phyloP scores from a whole-genome alignment of 2,888 invertebrate species.

The Augiades crinisus region DNA sequence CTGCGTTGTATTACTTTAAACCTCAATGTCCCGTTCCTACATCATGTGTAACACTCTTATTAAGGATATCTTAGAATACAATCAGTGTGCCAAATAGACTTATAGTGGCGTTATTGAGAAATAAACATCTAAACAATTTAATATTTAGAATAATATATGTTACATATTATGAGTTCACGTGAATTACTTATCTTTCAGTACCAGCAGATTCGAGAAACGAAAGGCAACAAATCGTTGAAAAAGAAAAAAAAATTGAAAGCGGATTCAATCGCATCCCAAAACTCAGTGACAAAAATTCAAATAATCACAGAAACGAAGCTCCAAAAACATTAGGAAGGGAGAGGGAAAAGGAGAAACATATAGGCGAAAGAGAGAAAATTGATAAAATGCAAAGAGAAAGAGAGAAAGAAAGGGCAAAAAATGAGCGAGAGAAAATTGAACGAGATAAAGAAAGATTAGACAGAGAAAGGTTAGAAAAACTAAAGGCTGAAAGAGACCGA shows the following conservation, averaged over 20 bases:
- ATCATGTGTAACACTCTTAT: too few relatives aligned
- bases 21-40: too few relatives aligned
- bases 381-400: slow-evolving; percentile 41
- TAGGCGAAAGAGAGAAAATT: slow-evolving; percentile 39
- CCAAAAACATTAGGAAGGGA: slow-evolving; percentile 39
- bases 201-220: slow-evolving; percentile 34
- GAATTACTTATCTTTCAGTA: slow-evolving; percentile 42
- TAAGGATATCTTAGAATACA: too few relatives aligned
- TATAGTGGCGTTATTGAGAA: too few relatives aligned
- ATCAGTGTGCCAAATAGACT: too few relatives aligned
- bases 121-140: too few relatives aligned
- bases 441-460: slow-evolving; percentile 50
- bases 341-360: slow-evolving; percentile 31
- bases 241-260: slow-evolving; percentile 54
- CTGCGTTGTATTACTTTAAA: too few relatives aligned
- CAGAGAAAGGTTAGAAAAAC: slow-evolving; percentile 59
- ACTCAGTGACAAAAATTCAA: slow-evolving; percentile 56
- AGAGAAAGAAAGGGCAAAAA: slow-evolving; percentile 41
- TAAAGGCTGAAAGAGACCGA: slow-evolving; percentile 67
- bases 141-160: too few relatives aligned
- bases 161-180: too few relatives aligned
- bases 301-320: slow-evolving; percentile 45
- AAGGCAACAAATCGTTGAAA: slow-evolving; percentile 54
- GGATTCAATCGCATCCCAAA: slow-evolving; percentile 79
- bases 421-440: slow-evolving; percentile 50